Evolutionary conservation across 2,888 invertebrate genomes (phyloP).

Genomic region (Cistogaster globosa): DNA sequence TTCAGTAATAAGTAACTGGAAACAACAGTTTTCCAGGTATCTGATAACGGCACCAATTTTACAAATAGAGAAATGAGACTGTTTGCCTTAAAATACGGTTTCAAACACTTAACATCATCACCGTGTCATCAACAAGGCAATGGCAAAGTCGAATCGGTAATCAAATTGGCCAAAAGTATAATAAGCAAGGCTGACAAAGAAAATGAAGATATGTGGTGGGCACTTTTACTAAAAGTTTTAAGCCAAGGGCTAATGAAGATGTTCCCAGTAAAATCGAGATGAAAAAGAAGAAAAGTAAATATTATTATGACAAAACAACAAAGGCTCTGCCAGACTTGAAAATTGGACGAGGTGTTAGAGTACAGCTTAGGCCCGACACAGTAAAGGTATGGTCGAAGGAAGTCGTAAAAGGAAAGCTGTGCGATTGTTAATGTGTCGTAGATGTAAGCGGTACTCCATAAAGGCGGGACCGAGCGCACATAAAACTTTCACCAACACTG

Average conservation of each 20-base stretch:
- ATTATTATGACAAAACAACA: conserved; percentile 16
- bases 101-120: conserved; percentile 17
- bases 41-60: conserved; percentile 31
- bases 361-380: conserved; percentile 20
- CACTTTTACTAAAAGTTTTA: conserved; percentile 12
- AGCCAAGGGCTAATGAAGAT: not conserved
- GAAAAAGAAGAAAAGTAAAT: not conserved
- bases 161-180: conserved; percentile 28
- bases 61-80: conserved; percentile 9
- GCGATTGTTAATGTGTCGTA: conserved; percentile 8
- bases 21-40: conserved; percentile 18
- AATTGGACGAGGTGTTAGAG: conserved; percentile 2
- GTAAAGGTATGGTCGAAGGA: conserved; percentile 8
- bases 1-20: conserved; percentile 1
- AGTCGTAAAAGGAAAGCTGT: not conserved
- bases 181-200: conserved; percentile 6
- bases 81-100: conserved; percentile 25
- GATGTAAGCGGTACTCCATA: conserved; percentile 8
- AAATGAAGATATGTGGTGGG: conserved; percentile 3
- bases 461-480: conserved; percentile 7
- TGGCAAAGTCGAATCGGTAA: conserved; percentile 13
- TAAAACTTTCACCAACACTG: not conserved
- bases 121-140: conserved; percentile 31
- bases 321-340: conserved; percentile 6
- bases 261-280: not conserved